A percentile compares a stretch with the other conserved stretches of the same genome.
Evolutionary conservation across 2,888 invertebrate genomes (phyloP).

Genomic region (Mythimna pallens): DNA sequence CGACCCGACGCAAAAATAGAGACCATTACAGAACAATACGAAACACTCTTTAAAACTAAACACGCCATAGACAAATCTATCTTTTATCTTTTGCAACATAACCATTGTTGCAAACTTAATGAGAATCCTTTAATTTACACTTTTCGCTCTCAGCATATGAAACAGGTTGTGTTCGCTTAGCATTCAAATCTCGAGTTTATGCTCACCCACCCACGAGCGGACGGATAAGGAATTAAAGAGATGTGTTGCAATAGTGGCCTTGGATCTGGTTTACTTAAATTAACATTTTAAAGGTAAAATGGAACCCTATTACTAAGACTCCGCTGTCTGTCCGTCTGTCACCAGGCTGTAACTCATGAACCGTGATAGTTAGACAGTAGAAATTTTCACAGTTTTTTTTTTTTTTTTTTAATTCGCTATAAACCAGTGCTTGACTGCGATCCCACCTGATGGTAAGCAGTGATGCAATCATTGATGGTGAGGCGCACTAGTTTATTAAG

Average conservation of each 20-base stretch:
- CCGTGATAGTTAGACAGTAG: too few species aligned
- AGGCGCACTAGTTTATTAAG: too few species aligned
- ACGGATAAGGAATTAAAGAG: conserved; percentile 29
- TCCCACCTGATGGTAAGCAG: too few species aligned
- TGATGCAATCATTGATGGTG: too few species aligned
- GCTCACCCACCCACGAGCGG: conserved; percentile 53
- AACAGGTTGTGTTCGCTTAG: conserved; percentile 33
- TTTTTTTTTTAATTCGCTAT: too few species aligned
- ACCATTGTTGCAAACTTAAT: conserved; percentile 24
- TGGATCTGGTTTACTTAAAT: conserved; percentile 26
- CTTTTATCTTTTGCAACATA: conserved; percentile 38
- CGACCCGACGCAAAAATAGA: background rate
- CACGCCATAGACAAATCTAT: conserved; percentile 4
- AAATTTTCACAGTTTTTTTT: too few species aligned
- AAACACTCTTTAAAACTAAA: conserved; percentile 9
- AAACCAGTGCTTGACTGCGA: too few species aligned
- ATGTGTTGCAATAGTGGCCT: conserved; percentile 48
- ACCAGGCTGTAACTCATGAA: too few species aligned
- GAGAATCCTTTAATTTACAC: conserved; percentile 48
- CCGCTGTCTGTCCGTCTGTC: too few species aligned
- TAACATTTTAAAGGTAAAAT: background rate
- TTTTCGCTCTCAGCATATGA: conserved; percentile 42
- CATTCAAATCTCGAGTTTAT: conserved; percentile 46
- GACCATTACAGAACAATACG: conserved; percentile 10
- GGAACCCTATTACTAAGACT: too few species aligned